phyloP scores from a whole-genome alignment of 2,888 invertebrate genomes.

The Drosophila fungiperda region DNA sequence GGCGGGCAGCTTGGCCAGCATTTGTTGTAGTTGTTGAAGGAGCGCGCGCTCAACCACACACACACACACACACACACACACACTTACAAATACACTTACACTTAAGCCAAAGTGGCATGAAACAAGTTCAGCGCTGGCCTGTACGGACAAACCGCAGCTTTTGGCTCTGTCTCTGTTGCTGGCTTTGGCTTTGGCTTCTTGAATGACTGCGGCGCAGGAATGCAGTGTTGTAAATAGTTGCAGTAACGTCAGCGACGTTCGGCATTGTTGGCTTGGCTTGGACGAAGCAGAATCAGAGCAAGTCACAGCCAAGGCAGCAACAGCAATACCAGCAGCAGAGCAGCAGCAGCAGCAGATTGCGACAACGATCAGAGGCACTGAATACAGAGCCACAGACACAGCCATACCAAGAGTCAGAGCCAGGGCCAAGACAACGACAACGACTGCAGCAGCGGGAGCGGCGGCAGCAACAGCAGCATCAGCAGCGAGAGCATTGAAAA shows the following conservation, averaged over 20 bases:
- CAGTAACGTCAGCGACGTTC: slow-evolving; percentile 48
- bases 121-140: slow-evolving; percentile 66
- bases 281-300: slow-evolving; percentile 47
- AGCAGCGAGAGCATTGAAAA: slow-evolving; percentile 72
- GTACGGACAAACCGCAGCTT: slow-evolving; percentile 23
- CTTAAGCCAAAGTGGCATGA: slow-evolving; percentile 73
- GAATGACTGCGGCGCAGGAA: slow-evolving; percentile 76
- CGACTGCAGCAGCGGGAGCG: slow-evolving; percentile 27
- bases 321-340: slow-evolving; percentile 55
- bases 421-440: slow-evolving; percentile 41
- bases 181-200: slow-evolving; percentile 60
- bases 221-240: slow-evolving; percentile 77
- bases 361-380: slow-evolving; percentile 69
- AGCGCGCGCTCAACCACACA: slow-evolving; percentile 60
- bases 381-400: slow-evolving; percentile 39
- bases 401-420: slow-evolving; percentile 34
- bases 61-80: slow-evolving; percentile 38
- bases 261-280: slow-evolving; percentile 66
- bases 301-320: slow-evolving; percentile 60
- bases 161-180: slow-evolving; percentile 21
- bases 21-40: slow-evolving; percentile 52
- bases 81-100: slow-evolving; percentile 32
- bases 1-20: slow-evolving; percentile 44
- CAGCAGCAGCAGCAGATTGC: slow-evolving; percentile 63
- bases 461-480: slow-evolving; percentile 49